These are phyloP conservation scores for Amphiduros pacificus DNA, from an alignment of 2,888 invertebrate genomes.

Conservation along the genomic window DNA sequence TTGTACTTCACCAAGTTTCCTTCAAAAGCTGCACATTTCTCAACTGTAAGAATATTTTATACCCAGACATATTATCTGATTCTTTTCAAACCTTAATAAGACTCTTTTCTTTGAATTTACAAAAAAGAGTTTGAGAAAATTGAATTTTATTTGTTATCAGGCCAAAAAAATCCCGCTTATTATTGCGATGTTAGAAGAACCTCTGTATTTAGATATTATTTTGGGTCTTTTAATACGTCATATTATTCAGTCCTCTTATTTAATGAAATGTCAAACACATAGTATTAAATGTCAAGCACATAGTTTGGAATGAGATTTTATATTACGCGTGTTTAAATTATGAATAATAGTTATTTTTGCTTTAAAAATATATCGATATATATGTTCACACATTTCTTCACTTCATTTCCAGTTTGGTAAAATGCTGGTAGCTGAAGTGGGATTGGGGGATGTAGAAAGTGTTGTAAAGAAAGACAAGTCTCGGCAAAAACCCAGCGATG, in stretches of 20 bases:
- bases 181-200: too few species aligned
- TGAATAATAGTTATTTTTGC: not conserved
- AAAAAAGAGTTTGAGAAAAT: too few species aligned
- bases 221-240: too few species aligned
- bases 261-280: too few species aligned
- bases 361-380: not conserved
- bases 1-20: conserved; percentile 54
- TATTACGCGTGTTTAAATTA: not conserved
- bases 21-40: conserved; percentile 52
- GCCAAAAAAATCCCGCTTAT: too few species aligned
- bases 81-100: not conserved
- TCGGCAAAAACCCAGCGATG: conserved; percentile 34
- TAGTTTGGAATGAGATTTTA: not conserved
- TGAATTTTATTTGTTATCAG: too few species aligned
- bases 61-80: not conserved
- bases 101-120: not conserved
- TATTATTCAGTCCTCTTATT: too few species aligned
- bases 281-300: not conserved
- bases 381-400: not conserved
- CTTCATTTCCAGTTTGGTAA: conserved; percentile 41
- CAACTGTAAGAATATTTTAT: conserved; percentile 40
- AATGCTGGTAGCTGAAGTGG: conserved; percentile 49
- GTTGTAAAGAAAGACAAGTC: conserved; percentile 42
- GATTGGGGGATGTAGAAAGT: conserved; percentile 45
- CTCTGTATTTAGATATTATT: too few species aligned